Conservation (phyloP, 2,113 vertebrate genomes). For the Tyrannus savana region DNA sequence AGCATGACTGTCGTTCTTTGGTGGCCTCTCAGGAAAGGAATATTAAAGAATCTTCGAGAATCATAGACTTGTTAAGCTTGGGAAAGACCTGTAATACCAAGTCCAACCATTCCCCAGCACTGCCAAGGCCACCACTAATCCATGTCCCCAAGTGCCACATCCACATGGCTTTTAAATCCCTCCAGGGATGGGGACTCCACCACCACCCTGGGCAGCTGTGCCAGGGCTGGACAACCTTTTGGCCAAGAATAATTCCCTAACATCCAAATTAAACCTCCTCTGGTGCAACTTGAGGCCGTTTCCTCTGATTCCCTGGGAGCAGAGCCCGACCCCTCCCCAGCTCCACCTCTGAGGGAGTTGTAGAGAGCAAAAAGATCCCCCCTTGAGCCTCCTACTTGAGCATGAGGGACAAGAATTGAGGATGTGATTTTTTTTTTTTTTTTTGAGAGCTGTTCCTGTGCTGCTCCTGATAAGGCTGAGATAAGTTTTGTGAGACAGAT, state of each 20-base stretch:
- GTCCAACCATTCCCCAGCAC: not conserved
- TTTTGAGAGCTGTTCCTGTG: not conserved
- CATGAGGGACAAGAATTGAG: not conserved
- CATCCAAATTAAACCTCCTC: not conserved
- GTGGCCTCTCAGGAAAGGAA: not conserved
- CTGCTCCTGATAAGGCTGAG: not conserved
- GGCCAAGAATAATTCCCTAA: too few relatives aligned
- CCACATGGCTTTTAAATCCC: not conserved
- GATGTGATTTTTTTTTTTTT: not conserved
- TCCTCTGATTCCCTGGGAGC: not conserved
- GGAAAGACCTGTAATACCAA: not conserved
- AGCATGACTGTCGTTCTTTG: rapidly evolving
- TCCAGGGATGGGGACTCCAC: not conserved
- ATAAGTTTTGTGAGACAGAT: not conserved
- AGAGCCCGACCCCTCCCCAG: rapidly evolving
- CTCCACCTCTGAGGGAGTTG: not conserved
- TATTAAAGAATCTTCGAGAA: not conserved
- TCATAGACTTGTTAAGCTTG: not conserved
- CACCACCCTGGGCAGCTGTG: not conserved
- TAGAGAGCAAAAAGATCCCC: not conserved
- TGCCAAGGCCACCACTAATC: not conserved
- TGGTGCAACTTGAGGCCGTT: not conserved
- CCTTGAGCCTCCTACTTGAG: not conserved
- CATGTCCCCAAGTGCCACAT: not conserved
- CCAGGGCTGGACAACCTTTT: not conserved